These are phyloP conservation scores for Excalfactoria chinensis DNA, from an alignment of 2,113 vertebrate genomes.

Conservation along the genomic window DNA sequence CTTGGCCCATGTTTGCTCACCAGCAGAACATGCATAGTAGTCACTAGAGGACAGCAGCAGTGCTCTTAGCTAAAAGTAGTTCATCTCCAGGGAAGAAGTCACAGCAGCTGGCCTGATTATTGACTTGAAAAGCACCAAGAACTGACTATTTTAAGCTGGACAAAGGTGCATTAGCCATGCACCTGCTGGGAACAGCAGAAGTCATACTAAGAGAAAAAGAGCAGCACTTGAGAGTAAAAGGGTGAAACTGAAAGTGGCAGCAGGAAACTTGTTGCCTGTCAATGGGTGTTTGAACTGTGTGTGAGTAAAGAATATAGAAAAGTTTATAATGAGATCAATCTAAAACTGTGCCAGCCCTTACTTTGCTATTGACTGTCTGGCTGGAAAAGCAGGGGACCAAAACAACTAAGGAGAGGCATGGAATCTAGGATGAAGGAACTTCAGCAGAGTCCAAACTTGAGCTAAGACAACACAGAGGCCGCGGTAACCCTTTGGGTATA, in stretches of 20 bases:
- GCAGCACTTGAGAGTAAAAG: not conserved
- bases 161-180: not conserved
- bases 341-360: not conserved
- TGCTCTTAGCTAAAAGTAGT: not conserved
- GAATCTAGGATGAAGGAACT: not conserved
- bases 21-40: not conserved
- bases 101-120: not conserved
- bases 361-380: not conserved
- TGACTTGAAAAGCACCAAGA: not conserved
- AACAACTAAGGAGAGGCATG: not conserved
- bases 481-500: fast-evolving
- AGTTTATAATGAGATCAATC: not conserved
- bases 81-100: not conserved
- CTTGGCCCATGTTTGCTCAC: fast-evolving
- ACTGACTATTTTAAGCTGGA: not conserved
- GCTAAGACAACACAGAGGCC: not conserved
- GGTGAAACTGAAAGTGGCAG: not conserved
- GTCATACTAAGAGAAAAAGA: not conserved
- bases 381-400: not conserved
- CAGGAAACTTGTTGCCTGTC: fast-evolving
- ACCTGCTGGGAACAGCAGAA: not conserved
- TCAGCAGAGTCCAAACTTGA: not conserved
- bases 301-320: not conserved
- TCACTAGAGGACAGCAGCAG: not conserved
- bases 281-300: not conserved